Conservation (phyloP, 2,888 invertebrate species). For the Aricia artaxerxes region DNA sequence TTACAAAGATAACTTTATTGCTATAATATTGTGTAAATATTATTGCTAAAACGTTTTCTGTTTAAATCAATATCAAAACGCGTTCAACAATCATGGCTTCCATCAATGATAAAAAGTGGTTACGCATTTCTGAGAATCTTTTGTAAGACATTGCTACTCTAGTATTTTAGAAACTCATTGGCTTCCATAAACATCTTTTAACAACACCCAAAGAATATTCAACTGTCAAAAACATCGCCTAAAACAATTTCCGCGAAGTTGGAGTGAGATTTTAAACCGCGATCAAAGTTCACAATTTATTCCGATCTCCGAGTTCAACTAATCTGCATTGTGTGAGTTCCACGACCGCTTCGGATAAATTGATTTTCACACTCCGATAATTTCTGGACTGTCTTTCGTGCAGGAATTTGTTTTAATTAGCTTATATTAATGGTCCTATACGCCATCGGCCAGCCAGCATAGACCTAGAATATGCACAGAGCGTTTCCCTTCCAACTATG, state of each 20-base stretch:
- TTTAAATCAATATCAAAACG: neutral
- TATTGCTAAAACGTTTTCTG: too few relatives aligned
- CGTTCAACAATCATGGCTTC: neutral
- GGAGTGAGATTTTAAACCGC: slow-evolving; percentile 30
- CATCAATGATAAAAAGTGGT: too few relatives aligned
- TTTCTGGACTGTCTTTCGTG: slow-evolving; percentile 1
- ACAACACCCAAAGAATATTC: neutral
- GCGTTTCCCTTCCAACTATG: too few relatives aligned
- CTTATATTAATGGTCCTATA: too few relatives aligned
- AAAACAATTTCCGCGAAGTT: slow-evolving; percentile 17
- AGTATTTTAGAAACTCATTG: too few relatives aligned
- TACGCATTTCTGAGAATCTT: too few relatives aligned
- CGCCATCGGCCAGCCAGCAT: too few relatives aligned
- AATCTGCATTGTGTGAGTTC: slow-evolving; percentile 32
- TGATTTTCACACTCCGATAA: slow-evolving; percentile 4
- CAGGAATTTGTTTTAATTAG: neutral
- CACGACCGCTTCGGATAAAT: neutral
- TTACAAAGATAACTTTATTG: too few relatives aligned
- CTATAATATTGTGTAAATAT: too few relatives aligned
- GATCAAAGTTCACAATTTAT: slow-evolving; percentile 37
- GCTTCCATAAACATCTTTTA: neutral
- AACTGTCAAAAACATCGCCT: slow-evolving; percentile 2
- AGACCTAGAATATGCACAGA: too few relatives aligned
- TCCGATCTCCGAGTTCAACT: slow-evolving; percentile 35
- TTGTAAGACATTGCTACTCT: too few relatives aligned